These are phyloP conservation scores for Sebastes elongatus DNA, from an alignment of 2,797 vertebrate species.

Conservation along the genomic window DNA sequence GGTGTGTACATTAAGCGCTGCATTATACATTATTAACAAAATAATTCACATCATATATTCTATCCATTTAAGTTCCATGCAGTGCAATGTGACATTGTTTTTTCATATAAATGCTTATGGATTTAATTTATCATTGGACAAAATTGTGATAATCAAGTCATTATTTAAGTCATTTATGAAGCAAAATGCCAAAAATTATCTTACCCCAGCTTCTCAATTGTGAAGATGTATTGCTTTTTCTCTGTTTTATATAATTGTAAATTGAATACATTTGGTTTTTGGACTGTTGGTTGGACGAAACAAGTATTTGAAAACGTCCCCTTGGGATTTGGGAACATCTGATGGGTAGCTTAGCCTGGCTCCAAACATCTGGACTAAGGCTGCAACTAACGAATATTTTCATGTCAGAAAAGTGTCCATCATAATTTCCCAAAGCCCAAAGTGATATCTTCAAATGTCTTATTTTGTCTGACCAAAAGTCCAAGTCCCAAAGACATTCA, in stretches of 20 bases:
- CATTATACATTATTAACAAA: constrained; percentile 28
- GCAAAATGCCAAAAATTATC: not conserved
- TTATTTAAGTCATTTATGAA: not conserved
- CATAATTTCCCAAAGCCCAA: not conserved
- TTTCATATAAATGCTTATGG: not conserved
- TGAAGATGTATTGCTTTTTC: not conserved
- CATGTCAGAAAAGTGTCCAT: not conserved
- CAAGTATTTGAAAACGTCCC: not conserved
- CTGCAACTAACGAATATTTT: not conserved
- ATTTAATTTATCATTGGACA: not conserved
- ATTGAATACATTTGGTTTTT: not conserved
- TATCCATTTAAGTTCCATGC: not conserved
- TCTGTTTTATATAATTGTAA: not conserved
- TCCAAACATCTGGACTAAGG: not conserved
- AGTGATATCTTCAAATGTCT: not conserved
- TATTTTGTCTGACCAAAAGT: not conserved
- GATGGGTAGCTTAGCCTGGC: not conserved
- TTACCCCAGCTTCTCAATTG: not conserved
- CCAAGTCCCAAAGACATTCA: not conserved
- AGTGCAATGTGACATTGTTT: not conserved
- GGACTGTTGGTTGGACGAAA: not conserved
- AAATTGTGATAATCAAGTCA: not conserved
- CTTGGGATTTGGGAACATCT: not conserved
- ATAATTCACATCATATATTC: not conserved
- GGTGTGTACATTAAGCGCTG: constrained; percentile 32